Evolutionary conservation across 2,113 vertebrate genomes (phyloP), one percentile per base, ranked within the genome.

Genomic region (Todiramphus chloris): DNA sequence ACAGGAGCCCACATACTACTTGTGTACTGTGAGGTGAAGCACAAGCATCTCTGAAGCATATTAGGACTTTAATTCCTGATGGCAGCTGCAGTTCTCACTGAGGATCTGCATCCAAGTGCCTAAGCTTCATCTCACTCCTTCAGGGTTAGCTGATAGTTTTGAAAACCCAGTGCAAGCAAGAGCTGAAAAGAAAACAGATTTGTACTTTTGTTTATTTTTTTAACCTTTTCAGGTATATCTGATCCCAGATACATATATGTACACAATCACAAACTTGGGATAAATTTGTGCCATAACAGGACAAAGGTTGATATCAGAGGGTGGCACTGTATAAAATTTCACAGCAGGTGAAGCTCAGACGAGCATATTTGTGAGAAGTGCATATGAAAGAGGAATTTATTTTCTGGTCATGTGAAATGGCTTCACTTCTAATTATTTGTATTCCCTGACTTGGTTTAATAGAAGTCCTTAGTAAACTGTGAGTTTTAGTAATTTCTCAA

Each of bases 291-390:
- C n/a, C 7, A 20, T 83, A 83, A 56, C 80, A 93, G 76, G 76
- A 81, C 78, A 85, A 96, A 93, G 89, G 94, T 97, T 97, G 95
- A 89, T 97, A 97, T 94, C 84, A 94, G 90, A 87, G 81, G 76
- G 72, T 51, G 60, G 60, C 17, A 56, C 28, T 68, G 80, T 93
- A 89, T 96, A 96, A 94, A 96, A 97, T 97, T 97, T 97, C 97
- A 97, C 94, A 97, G 90, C 80, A 96, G 70, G 39, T 91, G 84
- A 86, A 96, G 76, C 95, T 91, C 85, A 83, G 91, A 90, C 93
- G 44, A 88, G 58, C 10, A 5, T 31, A 46, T 51, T 19, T 86
- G 46, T 91, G 16, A 13, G 28, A 87, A 81, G 10, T 5, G 3
- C 2, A 0, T 35, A 43, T 28, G 24, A 72, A 35, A 90, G 6